Conservation (phyloP, 1,140 invertebrate species). For the Fopius arisanus region DNA sequence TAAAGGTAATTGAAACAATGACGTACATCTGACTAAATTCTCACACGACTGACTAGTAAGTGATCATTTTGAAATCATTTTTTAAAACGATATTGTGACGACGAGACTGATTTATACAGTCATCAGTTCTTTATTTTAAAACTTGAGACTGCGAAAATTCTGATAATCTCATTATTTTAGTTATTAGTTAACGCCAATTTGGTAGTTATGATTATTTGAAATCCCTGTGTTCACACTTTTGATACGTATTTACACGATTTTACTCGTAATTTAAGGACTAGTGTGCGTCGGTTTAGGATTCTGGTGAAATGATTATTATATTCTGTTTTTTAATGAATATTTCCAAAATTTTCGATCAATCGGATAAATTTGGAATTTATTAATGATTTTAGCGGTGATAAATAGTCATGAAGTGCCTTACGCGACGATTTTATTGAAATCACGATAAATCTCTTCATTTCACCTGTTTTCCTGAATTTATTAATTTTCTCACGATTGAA, state of each 20-base stretch:
- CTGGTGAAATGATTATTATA: background rate
- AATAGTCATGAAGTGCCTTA: background rate
- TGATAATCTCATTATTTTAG: background rate
- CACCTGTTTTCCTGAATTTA: background rate
- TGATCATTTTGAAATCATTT: background rate
- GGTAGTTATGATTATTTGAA: background rate
- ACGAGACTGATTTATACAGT: background rate
- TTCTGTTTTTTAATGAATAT: too few relatives aligned
- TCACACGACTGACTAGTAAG: background rate
- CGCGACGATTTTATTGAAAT: too few relatives aligned
- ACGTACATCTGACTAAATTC: background rate
- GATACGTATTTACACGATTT: background rate
- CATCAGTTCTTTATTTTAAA: background rate
- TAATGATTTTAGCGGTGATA: background rate
- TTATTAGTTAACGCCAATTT: background rate
- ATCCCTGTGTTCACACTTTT: slow-evolving; percentile 7
- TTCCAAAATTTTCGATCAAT: background rate
- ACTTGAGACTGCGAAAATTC: slow-evolving; percentile 11
- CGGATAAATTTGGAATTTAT: background rate
- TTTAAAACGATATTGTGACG: background rate
- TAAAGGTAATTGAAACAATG: background rate
- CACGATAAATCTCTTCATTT: background rate
- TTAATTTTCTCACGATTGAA: background rate
- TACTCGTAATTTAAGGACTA: background rate
- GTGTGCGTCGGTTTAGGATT: background rate